Conservation (phyloP, 2,113 vertebrate genomes). For the Sylvilagus bachmani region DNA sequence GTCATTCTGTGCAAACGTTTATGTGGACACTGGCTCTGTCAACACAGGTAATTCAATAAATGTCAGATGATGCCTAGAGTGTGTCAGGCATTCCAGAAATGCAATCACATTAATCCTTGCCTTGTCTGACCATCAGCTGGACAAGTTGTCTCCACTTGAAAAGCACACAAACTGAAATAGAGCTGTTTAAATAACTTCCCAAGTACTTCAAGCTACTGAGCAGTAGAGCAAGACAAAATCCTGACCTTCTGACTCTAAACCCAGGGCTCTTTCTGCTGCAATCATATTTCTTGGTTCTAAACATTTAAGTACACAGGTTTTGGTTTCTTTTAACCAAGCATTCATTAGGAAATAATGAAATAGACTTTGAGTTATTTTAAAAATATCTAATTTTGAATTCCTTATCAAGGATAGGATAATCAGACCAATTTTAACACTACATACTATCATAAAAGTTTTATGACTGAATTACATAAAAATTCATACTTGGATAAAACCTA, state of each 20-base stretch:
- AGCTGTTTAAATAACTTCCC: background rate
- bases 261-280: background rate
- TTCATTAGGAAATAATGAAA: background rate
- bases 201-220: background rate
- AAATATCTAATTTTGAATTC: background rate
- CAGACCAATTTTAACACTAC: background rate
- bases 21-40: conserved; percentile 94
- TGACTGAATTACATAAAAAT: conserved; percentile 1
- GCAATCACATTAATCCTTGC: background rate
- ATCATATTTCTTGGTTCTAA: background rate
- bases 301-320: background rate
- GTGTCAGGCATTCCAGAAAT: background rate
- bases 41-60: conserved; percentile 90
- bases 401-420: background rate
- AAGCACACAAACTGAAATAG: background rate
- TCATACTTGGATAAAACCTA: background rate
- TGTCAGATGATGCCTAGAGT: background rate
- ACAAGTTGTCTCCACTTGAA: background rate
- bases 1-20: conserved; percentile 93
- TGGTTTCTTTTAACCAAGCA: background rate
- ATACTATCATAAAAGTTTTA: background rate
- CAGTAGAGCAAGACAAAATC: background rate
- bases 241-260: background rate
- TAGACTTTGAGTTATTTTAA: background rate
- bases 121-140: background rate